A percentile compares a stretch with the other conserved stretches of the same genome.
Evolutionary conservation across 2,113 vertebrate genomes (phyloP).

Genomic region (Forbesichthys agassizii): DNA sequence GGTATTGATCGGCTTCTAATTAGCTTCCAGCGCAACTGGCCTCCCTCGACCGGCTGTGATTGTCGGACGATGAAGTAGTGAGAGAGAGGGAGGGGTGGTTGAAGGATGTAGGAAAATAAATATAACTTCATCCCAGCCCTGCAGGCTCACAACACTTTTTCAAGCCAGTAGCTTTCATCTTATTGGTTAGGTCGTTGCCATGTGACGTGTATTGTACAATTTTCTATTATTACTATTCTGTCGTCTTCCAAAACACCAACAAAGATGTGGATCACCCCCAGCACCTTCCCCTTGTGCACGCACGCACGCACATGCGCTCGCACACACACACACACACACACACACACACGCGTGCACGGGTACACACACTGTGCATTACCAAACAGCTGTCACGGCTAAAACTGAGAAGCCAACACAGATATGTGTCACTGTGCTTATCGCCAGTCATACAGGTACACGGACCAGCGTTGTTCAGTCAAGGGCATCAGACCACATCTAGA

Average conservation of each 20-base stretch:
- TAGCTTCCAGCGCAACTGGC: conserved; percentile 72
- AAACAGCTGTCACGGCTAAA: conserved; percentile 40
- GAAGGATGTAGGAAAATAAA: not conserved
- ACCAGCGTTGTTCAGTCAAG: conserved; percentile 58
- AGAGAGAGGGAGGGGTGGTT: not conserved
- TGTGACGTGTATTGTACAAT: too few species aligned
- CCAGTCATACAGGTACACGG: conserved; percentile 60
- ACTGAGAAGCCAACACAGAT: conserved; percentile 37
- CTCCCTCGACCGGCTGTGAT: conserved; percentile 31
- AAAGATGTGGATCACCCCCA: too few species aligned
- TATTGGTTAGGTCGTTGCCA: too few species aligned
- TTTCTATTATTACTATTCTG: too few species aligned
- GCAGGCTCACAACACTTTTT: too few species aligned
- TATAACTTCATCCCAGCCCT: too few species aligned
- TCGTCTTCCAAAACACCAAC: too few species aligned
- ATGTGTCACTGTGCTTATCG: conserved; percentile 66
- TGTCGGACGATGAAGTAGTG: conserved; percentile 55
- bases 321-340: too few species aligned
- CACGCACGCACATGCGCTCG: too few species aligned
- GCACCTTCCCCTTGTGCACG: too few species aligned
- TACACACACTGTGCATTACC: conserved; percentile 14
- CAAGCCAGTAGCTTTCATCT: too few species aligned
- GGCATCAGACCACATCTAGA: conserved; percentile 60
- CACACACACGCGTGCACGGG: too few species aligned
- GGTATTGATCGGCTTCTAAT: conserved; percentile 89